Evolutionary conservation across 2,888 invertebrate genomes (phyloP).

Genomic region (Euphydryas editha): DNA sequence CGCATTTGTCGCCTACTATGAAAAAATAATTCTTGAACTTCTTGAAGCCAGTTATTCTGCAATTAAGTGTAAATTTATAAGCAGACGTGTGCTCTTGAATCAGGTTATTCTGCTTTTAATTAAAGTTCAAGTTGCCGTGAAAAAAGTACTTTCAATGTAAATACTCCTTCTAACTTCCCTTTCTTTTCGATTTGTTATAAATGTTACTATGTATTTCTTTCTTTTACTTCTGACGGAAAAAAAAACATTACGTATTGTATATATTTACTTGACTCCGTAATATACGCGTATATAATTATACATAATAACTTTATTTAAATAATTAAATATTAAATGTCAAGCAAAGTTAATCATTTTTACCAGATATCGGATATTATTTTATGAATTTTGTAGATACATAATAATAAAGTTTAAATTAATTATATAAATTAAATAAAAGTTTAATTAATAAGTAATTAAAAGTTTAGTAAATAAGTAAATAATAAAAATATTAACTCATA

Average conservation of each 20-base stretch:
- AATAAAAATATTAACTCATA: too few species aligned
- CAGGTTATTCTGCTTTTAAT: constrained; percentile 65
- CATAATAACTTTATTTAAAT: too few species aligned
- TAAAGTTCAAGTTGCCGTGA: constrained; percentile 78
- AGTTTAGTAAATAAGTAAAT: too few species aligned
- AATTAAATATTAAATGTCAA: too few species aligned
- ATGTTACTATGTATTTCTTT: constrained; percentile 24
- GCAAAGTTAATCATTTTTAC: too few species aligned
- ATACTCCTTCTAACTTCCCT: neutral
- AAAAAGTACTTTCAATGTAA: constrained; percentile 47
- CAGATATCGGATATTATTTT: too few species aligned
- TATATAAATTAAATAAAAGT: too few species aligned
- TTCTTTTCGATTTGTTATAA: constrained; percentile 28
- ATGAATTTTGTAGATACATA: too few species aligned
- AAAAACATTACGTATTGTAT: neutral
- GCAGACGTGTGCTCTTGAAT: constrained; percentile 48
- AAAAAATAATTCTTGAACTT: neutral
- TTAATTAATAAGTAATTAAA: too few species aligned
- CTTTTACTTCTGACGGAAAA: neutral
- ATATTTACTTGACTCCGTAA: neutral
- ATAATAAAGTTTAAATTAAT: too few species aligned
- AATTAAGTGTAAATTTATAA: constrained; percentile 8
- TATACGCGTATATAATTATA: too few species aligned
- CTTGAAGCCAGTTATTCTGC: neutral
- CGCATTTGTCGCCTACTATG: too few species aligned